Evolutionary conservation across 2,113 vertebrate species (phyloP), one percentile per base, ranked within the genome.

Genomic region (Ursus arctos): DNA sequence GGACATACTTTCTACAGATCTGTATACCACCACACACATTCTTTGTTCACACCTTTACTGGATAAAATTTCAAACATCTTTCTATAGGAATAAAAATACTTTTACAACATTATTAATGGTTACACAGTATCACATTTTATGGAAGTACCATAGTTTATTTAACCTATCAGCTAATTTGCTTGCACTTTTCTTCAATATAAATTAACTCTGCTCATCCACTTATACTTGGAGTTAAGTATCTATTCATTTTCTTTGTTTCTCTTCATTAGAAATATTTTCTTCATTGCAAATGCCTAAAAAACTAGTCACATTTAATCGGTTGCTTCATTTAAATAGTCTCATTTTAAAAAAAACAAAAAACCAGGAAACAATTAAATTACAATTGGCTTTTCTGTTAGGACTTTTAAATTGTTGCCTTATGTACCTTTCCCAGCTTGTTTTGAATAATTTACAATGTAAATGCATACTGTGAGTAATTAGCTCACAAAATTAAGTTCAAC

Each of bases 31-130:
- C 36, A 12, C 3, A n/a, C 63, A 26, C 63, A 74, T 63, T 84
- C 80, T 83, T 72, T 92, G 43, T 90, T 83, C 14, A 67, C 15
- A 61, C 15, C 93, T 97, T 89, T 57, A 63, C 84, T 59, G 86
- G 33, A 21, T 83, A 94, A 97, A 90, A 67, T 87, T 74, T 83
- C 69, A 91, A 88, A 55, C 74, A 90, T 84, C 24, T 86, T 79
- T 91, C 40, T 84, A 87, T 18, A 84, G n/a, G 2, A 91, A 79
- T 93, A 85, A 94, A 40, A 82, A 81, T 93, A 94, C 21, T 76
- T 86, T 53, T 51, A 9, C 40, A 91, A 47, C 59, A 72, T 93
- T 96, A 67, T 65, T 86, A 59, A 74, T 92, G 33, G n/a, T 69
- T 86, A 63, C 19, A 79, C 4, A 61, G 21, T 49, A 63, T 6